Conservation (phyloP, 2,888 invertebrate genomes). For the Halictus quadricinctus region DNA sequence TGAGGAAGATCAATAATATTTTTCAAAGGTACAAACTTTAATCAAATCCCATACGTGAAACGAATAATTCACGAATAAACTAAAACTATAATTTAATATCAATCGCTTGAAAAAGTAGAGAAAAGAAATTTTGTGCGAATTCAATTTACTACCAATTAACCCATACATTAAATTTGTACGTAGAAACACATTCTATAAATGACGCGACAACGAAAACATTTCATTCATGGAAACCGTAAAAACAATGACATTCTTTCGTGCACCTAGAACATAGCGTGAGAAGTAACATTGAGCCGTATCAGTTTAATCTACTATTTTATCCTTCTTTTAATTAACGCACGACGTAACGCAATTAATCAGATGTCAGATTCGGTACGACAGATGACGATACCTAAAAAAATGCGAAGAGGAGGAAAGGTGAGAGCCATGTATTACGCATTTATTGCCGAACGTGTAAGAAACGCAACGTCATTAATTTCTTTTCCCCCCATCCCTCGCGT, state of each 20-base stretch:
- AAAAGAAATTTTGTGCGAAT: too few species aligned
- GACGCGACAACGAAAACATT: background rate
- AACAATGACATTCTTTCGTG: background rate
- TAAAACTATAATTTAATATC: too few species aligned
- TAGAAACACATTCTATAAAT: background rate
- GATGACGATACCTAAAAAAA: slow-evolving; percentile 7
- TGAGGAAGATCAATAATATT: too few species aligned
- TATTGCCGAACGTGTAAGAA: background rate
- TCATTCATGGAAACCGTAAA: background rate
- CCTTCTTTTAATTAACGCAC: slow-evolving; percentile 21
- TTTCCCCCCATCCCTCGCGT: background rate
- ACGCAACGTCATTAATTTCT: slow-evolving; percentile 22
- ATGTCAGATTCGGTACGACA: background rate
- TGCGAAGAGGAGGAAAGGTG: background rate
- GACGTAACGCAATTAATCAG: slow-evolving; percentile 14
- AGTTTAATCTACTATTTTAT: slow-evolving; percentile 27
- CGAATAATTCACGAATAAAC: too few species aligned
- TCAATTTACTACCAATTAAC: too few species aligned
- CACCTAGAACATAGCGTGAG: slow-evolving; percentile 15
- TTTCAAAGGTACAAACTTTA: too few species aligned
- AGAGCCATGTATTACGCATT: background rate
- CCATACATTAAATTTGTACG: too few species aligned
- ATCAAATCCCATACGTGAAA: too few species aligned
- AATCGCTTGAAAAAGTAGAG: too few species aligned
- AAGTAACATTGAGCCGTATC: slow-evolving; percentile 31